Base-by-base conservation (phyloP, 2,888 invertebrate species). In the Petrophora chlorosata region DNA sequence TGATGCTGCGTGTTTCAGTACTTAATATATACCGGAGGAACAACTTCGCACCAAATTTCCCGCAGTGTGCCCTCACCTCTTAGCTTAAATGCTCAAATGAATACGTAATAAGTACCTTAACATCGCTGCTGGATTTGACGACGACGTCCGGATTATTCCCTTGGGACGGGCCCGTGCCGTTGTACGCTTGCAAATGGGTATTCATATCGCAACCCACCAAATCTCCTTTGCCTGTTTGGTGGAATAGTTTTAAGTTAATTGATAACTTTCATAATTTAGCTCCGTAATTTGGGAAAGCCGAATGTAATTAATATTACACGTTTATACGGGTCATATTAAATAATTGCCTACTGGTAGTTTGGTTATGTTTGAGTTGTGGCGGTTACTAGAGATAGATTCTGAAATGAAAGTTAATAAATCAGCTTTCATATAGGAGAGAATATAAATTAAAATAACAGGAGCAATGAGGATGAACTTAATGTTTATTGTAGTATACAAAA, bases 101-200 rank as follows among this genome's bases (percentile, higher is more conserved):
- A 50, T 53, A 35, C 23, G 32, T 49, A 2, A 22, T 13, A 36
- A 19, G 32, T 60, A 92, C 93, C 90, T 96, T 95, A 22, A 98
- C 98, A 79, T 98, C 98, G 82, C 97, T 97, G 85, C 96, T 97
- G 34, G 98, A 97, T 84, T 98, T 97, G 28, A 97, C 95, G 29
- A 98, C 94, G 23, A 95, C 94, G 75, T 97, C 97, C 14, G 92
- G 90, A 61, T 92, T 92, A 59, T 92, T 92, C 35, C 92, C 91
- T 52, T 92, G 92, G 8, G 91, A 90, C 53, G 92, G 86, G 19
- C 93, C 93, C 33, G 83, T 72, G 22, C 93, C 93, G 66, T 94
- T 93, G 67, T 88, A 89, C 42, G 91, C 91, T 68, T 94, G 94
- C 67, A 96, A 90, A 83, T 96, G 96, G 65, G 95, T 92, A 78